Base-by-base conservation (phyloP, 2,797 vertebrate species). In the Microtus agrestis region DNA sequence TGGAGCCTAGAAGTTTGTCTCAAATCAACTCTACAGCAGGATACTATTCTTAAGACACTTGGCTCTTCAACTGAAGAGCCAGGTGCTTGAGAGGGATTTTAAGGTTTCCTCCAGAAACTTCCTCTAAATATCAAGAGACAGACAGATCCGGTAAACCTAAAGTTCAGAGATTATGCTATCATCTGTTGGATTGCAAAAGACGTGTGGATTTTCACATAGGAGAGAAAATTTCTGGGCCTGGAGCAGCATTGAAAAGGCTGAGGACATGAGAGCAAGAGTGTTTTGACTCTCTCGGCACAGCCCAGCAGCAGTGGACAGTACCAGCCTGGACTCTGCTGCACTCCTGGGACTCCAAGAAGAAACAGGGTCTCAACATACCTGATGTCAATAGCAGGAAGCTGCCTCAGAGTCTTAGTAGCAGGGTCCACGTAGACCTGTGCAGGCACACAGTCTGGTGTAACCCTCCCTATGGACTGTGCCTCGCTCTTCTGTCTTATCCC, bases 111-210 rank as follows among this genome's bases (percentile, higher is more conserved):
- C 61, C 37, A 61, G 77, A 91, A 89, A 29, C 48, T 85, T 93
- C 43, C 46, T 90, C 93, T 93, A 96, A 96, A 95, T 88, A 90
- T 88, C 82, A 93, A 80, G 43, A 91, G 37, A 71, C 51, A 92
- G 74, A 92, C 13, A 93, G 82, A 94, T 87, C 8, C 11, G 46
- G 21, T 51, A 95, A 92, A 84, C 71, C 29, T 87, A 81, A 61
- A 89, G 79, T 76, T 95, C 84, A 78, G 81, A 82, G 79, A 87
- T 76, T 88, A 88, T 91, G 37, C 40, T 78, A 78, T 81, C 89
- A 76, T 69, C 94, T 91, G 81, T 40, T 61, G 56, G 85, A 34
- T n/a, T 89, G 69, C 78, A 31, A 97, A 92, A 84, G 89, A 87
- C 34, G 78, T 67, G 81, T 46, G 59, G 79, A 25, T 87, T 89